Evolutionary conservation across 2,113 vertebrate species (phyloP), one percentile per base, ranked within the genome.

Genomic region (Octodon degus): DNA sequence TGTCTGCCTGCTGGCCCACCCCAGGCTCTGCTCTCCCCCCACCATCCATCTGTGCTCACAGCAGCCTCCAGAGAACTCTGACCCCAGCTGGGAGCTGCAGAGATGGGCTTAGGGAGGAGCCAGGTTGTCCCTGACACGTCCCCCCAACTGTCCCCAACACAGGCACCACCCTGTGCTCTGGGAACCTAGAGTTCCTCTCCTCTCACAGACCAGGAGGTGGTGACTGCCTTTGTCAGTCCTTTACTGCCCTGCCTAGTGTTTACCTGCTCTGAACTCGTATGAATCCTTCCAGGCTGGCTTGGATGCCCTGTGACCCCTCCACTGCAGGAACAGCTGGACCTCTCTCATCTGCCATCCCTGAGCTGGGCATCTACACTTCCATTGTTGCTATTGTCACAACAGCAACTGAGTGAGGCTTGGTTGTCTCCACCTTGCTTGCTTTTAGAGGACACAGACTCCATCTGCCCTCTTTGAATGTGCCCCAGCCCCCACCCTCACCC

Each of bases 361-460:
- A 84, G 76, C 70, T n/a, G 70, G 60, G 47, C 14, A 32, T 32
- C 34, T 70, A 25, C 1, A 43, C 72, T 40, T 76, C 37, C 79
- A 10, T 58, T 16, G 16, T n/a, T 40, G 37, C 74, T 86, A 47
- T 83, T 37, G 30, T 83, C 95, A 68, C 37, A 2, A 9, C 14
- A 24, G 19, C 67, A 20, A 30, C 20, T 16, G 24, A 68, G 1
- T 1, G 25, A 60, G 70, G 65, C 65, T 77, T 7, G 0, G 3
- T 11, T 55, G 32, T 53, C 76, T 96, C 82, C 77, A 58, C 79
- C 40, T 53, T 17, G 17, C 13, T 19, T 5, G 7, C 80, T 91
- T 82, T 30, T 34, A 84, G 79, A 91, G 58, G 62, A 47, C 34
- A 7, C 34, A 55, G 81, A 77, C 63, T 50, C 19, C 10, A 13